Percentiles rank a stretch among this genome's conserved stretches.
Evolutionary conservation across 2,888 invertebrate species (phyloP).

Genomic region (Melangyna quadrimaculata): DNA sequence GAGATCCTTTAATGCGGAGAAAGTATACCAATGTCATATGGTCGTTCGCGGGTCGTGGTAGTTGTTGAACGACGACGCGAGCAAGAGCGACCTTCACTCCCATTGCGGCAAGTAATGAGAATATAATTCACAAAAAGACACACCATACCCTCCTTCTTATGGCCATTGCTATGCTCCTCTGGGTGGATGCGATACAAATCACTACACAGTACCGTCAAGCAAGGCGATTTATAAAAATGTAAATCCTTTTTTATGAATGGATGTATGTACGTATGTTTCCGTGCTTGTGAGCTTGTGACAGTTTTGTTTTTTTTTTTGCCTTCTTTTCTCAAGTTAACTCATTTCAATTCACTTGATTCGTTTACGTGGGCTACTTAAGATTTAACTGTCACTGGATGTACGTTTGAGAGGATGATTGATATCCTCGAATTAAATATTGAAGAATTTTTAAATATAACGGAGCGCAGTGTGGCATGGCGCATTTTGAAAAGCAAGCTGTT

Average conservation of each 20-base stretch:
- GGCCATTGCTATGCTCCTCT: background rate
- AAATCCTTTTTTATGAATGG: conserved; percentile 60
- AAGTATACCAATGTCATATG: conserved; percentile 30
- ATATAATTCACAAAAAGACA: conserved; percentile 58
- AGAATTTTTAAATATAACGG: conserved; percentile 8
- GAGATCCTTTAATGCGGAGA: conserved; percentile 18
- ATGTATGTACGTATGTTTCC: conserved; percentile 26
- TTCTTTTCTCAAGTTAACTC: conserved; percentile 7
- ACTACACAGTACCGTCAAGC: background rate
- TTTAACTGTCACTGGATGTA: conserved; percentile 25
- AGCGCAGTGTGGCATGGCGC: background rate
- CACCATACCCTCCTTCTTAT: background rate
- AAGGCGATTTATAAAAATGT: conserved; percentile 68
- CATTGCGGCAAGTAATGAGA: conserved; percentile 66
- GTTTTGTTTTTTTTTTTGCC: background rate
- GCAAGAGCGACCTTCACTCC: conserved; percentile 61
- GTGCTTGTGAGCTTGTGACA: conserved; percentile 61
- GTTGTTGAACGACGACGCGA: conserved; percentile 1
- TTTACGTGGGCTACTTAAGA: conserved; percentile 62
- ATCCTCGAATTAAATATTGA: conserved; percentile 44
- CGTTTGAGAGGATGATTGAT: conserved; percentile 57
- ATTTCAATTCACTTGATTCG: conserved; percentile 59
- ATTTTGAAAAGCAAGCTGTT: background rate
- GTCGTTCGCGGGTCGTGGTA: background rate
- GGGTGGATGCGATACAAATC: too few species aligned